Conservation (phyloP, 2,797 vertebrate species). For the Enteromius paludinosus region DNA sequence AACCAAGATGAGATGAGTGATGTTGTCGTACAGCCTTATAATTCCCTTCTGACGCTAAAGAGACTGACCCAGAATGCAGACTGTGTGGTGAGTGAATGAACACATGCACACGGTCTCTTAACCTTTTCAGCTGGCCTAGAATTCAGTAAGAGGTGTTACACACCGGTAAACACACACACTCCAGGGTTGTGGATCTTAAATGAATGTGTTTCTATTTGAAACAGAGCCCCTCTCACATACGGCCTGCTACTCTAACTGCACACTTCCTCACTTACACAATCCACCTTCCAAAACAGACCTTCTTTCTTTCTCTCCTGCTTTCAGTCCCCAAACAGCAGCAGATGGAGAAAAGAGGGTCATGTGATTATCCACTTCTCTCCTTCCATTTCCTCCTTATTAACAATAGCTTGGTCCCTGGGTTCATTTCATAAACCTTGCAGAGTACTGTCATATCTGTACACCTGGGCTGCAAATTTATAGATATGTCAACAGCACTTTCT, state of each 20-base stretch:
- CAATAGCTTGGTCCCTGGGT: slow-evolving; percentile 22
- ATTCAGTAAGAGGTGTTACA: not conserved
- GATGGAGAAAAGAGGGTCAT: slow-evolving; percentile 7
- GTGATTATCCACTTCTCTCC: slow-evolving; percentile 29
- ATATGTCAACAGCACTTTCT: not conserved
- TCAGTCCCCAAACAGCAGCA: slow-evolving; percentile 31
- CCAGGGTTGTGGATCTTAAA: not conserved
- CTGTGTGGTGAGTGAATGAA: slow-evolving; percentile 86
- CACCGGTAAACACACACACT: not conserved
- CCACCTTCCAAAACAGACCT: slow-evolving; percentile 50
- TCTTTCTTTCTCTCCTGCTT: slow-evolving; percentile 45
- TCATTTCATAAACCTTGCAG: not conserved
- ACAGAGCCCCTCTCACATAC: slow-evolving; percentile 51
- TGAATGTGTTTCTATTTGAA: slow-evolving; percentile 27
- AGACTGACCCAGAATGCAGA: slow-evolving; percentile 97
- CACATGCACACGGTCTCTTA: not conserved
- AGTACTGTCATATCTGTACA: not conserved
- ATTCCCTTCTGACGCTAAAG: slow-evolving; percentile 95
- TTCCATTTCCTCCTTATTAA: slow-evolving; percentile 32
- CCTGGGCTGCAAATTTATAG: not conserved
- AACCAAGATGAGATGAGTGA: slow-evolving; percentile 99
- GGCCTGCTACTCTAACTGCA: slow-evolving; percentile 34
- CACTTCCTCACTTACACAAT: slow-evolving; percentile 54
- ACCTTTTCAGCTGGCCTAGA: slow-evolving; percentile 30
- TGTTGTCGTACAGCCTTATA: slow-evolving; percentile 96